Base-by-base conservation (phyloP, 2,113 vertebrate species). In the Hippocampus comes region DNA sequence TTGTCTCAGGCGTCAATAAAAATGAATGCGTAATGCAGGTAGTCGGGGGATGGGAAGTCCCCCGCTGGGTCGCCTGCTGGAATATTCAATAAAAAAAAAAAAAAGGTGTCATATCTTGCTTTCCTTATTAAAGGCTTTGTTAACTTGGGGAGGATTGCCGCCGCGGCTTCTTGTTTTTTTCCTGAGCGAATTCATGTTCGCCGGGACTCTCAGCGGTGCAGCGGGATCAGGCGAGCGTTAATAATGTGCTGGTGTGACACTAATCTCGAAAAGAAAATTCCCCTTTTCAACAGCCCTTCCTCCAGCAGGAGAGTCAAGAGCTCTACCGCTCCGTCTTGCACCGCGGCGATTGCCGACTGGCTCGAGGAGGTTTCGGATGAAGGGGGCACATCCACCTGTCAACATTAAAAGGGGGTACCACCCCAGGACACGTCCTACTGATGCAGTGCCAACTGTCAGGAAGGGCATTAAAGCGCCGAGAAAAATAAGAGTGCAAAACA, bases 181-280 rank as follows among this genome's bases (percentile, higher is more conserved):
- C 15, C 53, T 23, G 38, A 20, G 46, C 11, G 57, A 80, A 55
- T 75, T 67, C 43, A 25, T 74, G 70, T 38, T 70, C 76, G 23
- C 5, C 42, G 23, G 42, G 71, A 73, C n/a, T 61, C 59, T 48
- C 48, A 5, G 20, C 12, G 15, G 43, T 61, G 30, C 9, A 20
- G 34, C 4, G 41, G 72, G 70, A 67, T 71, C 70, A 67, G 72
- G 51, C 70, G 17, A 68, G 71, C 78, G 14, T 73, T 64, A 70
- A 71, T 80, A 80, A 81, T 77, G 78, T 75, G 60, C 59, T 25
- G 42, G 53, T 49, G 67, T 9, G 57, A 64, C 56, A 57, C 43
- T 38, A 75, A 75, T 68, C 74, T 68, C 59, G 70, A 8, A 73
- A 55, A 70, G 75, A 72, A 78, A 67, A 69, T 83, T 81, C 63